Conservation (phyloP, 2,888 invertebrate species). For the Onchidella celtica region DNA sequence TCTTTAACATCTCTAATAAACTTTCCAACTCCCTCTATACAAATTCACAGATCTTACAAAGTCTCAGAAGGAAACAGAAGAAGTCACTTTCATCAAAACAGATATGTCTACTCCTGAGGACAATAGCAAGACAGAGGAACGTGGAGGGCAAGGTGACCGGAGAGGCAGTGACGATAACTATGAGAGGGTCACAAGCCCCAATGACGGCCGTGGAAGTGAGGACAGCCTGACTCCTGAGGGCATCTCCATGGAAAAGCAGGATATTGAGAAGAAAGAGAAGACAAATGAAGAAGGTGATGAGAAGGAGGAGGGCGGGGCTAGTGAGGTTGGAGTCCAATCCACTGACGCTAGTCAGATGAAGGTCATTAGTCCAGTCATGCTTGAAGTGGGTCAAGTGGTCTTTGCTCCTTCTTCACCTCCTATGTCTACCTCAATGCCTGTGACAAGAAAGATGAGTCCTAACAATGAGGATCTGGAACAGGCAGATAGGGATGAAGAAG, state of each 20-base stretch:
- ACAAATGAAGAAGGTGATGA: not conserved
- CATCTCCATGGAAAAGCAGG: conserved; percentile 30
- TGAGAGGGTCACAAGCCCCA: not conserved
- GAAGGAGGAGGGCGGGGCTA: not conserved
- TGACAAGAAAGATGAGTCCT: not conserved
- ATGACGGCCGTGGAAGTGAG: not conserved
- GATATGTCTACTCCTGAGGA: conserved; percentile 18
- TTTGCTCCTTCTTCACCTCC: conserved; percentile 21
- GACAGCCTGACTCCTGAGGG: conserved; percentile 12
- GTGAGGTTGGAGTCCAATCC: not conserved
- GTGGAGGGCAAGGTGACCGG: not conserved
- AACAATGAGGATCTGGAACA: not conserved
- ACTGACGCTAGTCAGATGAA: not conserved
- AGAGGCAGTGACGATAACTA: conserved; percentile 8
- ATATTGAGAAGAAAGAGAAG: conserved; percentile 11
- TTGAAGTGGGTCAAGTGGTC: conserved; percentile 22
- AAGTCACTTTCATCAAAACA: not conserved
- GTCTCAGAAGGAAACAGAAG: not conserved
- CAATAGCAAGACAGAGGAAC: not conserved
- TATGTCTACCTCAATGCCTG: not conserved
- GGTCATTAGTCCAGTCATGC: not conserved
- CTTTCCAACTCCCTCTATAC: no score
- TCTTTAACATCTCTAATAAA: no score
- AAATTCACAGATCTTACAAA: not conserved
- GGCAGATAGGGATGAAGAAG: not conserved